Evolutionary conservation across 2,888 invertebrate species (phyloP), one percentile per base, ranked within the genome.

Genomic region (Protophormia terraenovae): DNA sequence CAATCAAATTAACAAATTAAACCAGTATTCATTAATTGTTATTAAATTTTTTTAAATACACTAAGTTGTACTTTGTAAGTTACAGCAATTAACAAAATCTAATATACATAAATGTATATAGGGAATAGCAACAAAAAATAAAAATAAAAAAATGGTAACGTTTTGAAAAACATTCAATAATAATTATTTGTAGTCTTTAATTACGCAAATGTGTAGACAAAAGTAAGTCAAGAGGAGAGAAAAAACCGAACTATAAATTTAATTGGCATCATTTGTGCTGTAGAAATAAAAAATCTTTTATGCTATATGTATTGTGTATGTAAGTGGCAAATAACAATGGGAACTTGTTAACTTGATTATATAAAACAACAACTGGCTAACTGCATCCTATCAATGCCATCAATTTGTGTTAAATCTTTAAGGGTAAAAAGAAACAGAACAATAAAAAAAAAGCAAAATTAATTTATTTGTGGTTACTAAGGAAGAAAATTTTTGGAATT

Each of bases 1-100:
- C 29, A n/a, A 29, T 32, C n/a, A 29, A 41, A 22, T 38, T 14
- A 62, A 19, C n/a, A 62, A 24, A 64, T 16, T 2, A 50, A 75
- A 76, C 53, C 55, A 55, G 55, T 66, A 19, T 41, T 12, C 5
- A 66, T 55, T 53, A 29, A 41, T 27, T 14, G 41, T 66, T 66
- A 66, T 66, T 55, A 66, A 75, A 47, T 73, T 6, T 32, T 45
- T 38, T 3, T 24, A 27, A 75, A 27, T 53, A 38, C 12, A 41
- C n/a, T n/a, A 4, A 32, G 35, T 60, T 19, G 22, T 47, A 32
- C 3, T 58, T 3, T 58, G 45, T 60, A 45, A 19, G 19, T 14
- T 60, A 32, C 27, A 47, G 24, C 32, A 73, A 47, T 62, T 22
- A 60, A 29, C 5, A 6, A n/a, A 60, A 45, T 29, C 38, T 4